Base-by-base conservation (phyloP, 2,888 invertebrate species). In the Isoperla grammatica region DNA sequence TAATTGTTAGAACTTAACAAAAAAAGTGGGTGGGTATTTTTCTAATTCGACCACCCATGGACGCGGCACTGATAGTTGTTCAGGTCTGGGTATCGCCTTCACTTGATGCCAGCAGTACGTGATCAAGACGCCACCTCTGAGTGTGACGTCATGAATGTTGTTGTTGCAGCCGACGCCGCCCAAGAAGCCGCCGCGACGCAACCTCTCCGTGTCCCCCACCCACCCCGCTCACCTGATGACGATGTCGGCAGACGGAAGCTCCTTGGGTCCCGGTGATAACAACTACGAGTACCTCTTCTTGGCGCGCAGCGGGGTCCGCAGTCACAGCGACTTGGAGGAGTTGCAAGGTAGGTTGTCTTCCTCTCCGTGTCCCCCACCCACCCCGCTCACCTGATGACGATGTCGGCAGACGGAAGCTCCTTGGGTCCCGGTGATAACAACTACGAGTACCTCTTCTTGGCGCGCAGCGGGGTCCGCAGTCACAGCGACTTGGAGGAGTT, bases 331-430 rank as follows among this genome's bases (percentile, higher is more conserved):
- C 73, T 76, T 86, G 68, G 86, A 84, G 69, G 85, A 87, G 65
- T 74, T 84, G 68, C 66, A 43, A 65, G 61, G 65, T 66, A 39
- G 53, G 23, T n/a, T n/a, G n/a, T n/a, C n/a, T n/a, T n/a, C 74
- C 79, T 92, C 58, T 90, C 90, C 12, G 88, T 90, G 62, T 91
- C 91, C 15, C 92, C 92, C 20, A 92, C 90, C 23, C 90, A 91
- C 71, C 75, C 75, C 9, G 78, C 81, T 39, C 57, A 59, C 13
- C 58, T 58, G 35, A 80, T 81, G 78, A 80, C 81, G 2, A 71
- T 78, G 63, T 80, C 80, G 0, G 78, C 79, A 1, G 81, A 81
- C 64, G 71, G 74, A 49, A 75, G 77, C 37, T 82, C 81, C 63
- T 61, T 56, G 37, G 59, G 64, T 22, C 61, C 59, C 17, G 75